Evolutionary conservation across 92 coral and sea anemone genomes (phyloP).

Genomic region (Phymanthus crucifer): DNA sequence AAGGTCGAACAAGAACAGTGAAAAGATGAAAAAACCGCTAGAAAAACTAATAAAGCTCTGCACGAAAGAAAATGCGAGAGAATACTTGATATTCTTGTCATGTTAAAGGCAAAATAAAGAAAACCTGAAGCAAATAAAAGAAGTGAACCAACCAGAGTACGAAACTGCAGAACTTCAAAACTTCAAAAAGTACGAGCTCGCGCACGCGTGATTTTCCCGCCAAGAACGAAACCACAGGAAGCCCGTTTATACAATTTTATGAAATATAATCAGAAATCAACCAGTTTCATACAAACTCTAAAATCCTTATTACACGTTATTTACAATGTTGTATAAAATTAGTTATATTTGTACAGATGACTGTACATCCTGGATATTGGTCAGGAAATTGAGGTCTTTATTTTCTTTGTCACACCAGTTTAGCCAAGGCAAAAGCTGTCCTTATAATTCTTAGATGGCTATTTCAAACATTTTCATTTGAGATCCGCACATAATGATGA

Average conservation of each 20-base stretch:
- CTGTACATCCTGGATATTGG: not conserved
- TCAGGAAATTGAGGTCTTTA: not conserved
- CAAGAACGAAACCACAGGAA: conserved; percentile 13
- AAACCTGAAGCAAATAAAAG: not conserved
- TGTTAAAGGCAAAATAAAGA: not conserved
- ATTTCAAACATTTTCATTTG: not conserved
- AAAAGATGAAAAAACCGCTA: conserved; percentile 9
- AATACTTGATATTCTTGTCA: not conserved
- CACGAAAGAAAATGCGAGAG: not conserved
- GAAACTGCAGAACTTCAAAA: not conserved
- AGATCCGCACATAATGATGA: not conserved
- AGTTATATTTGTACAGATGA: not conserved
- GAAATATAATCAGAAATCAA: not conserved
- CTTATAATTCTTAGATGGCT: not conserved
- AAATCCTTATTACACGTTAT: not conserved
- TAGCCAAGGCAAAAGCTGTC: too few relatives aligned
- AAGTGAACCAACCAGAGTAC: not conserved
- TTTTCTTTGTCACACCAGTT: too few relatives aligned
- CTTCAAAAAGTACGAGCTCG: conserved; percentile 13
- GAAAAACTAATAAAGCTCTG: not conserved
- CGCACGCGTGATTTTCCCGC: conserved; percentile 46
- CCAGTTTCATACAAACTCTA: not conserved
- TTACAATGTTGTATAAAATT: not conserved
- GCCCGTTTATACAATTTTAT: conserved; percentile 5
- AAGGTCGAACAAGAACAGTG: conserved; percentile 15